Percentiles rank a stretch among this genome's conserved stretches.
Evolutionary conservation across 1,140 invertebrate species (phyloP).

Genomic region (Nasonia giraulti): DNA sequence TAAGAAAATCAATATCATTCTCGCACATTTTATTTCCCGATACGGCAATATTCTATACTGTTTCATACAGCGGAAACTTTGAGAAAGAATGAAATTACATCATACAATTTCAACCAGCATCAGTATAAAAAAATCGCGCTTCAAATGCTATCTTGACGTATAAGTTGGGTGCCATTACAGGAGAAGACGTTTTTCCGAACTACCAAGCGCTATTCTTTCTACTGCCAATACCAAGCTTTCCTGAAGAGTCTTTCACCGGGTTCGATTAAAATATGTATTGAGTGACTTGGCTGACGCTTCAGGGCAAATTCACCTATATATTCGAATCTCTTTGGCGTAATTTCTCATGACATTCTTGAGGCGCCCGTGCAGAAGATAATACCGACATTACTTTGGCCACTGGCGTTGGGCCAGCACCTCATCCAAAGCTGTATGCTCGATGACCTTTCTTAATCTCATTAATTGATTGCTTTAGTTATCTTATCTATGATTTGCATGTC

Average conservation of each 20-base stretch:
- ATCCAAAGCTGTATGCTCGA: too few relatives aligned
- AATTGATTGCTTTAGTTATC: not conserved
- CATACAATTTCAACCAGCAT: too few relatives aligned
- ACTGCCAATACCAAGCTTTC: constrained; percentile 6
- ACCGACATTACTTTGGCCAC: not conserved
- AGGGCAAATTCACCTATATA: not conserved
- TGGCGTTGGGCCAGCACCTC: constrained; percentile 10
- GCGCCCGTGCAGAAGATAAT: not conserved
- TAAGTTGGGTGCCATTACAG: not conserved
- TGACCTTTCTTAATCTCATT: constrained; percentile 20
- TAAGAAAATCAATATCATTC: too few relatives aligned
- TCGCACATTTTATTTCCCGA: too few relatives aligned
- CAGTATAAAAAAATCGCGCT: not conserved
- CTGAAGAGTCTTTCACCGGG: not conserved
- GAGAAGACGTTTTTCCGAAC: not conserved
- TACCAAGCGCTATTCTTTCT: not conserved
- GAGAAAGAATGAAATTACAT: too few relatives aligned
- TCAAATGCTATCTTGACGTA: not conserved
- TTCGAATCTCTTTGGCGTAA: constrained; percentile 14
- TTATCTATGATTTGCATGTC: too few relatives aligned
- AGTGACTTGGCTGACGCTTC: not conserved
- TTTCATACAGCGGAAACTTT: too few relatives aligned
- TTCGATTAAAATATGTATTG: constrained; percentile 35
- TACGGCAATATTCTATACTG: too few relatives aligned
- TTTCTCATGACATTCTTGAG: constrained; percentile 29